phyloP scores from a whole-genome alignment of 2,888 invertebrate genomes.

The Sericinus montela region DNA sequence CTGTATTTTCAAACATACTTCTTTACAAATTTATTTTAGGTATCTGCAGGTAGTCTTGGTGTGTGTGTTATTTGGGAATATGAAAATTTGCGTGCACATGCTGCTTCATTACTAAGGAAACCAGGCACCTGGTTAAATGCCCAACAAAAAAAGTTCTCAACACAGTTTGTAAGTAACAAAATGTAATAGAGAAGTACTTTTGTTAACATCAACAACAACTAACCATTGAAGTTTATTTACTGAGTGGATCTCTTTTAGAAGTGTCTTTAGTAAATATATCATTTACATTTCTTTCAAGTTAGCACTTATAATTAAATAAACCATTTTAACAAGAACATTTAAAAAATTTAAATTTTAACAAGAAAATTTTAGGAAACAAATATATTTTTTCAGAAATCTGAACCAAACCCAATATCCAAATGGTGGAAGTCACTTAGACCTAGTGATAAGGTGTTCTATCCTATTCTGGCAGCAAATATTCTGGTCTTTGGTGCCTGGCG shows the following conservation, averaged over 20 bases:
- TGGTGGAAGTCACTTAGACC: conserved; percentile 87
- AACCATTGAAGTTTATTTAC: too few relatives aligned
- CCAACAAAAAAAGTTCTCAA: conserved; percentile 52
- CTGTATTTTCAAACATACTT: too few relatives aligned
- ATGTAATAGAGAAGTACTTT: too few relatives aligned
- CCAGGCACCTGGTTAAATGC: conserved; percentile 75
- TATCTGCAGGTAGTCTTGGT: conserved; percentile 83
- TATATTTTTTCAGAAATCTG: conserved; percentile 45
- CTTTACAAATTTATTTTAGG: conserved; percentile 54
- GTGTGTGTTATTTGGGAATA: conserved; percentile 94
- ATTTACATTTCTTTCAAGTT: too few relatives aligned
- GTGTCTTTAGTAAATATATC: too few relatives aligned
- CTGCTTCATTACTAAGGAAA: conserved; percentile 69
- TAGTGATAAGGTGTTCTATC: conserved; percentile 88
- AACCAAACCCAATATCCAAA: conserved; percentile 61
- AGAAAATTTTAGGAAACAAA: too few relatives aligned
- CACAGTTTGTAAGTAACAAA: conserved; percentile 42
- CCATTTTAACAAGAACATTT: too few relatives aligned
- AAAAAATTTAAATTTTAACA: neutral
- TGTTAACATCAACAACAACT: too few relatives aligned
- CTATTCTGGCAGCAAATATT: conserved; percentile 88
- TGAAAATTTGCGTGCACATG: conserved; percentile 82
- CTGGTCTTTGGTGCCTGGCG: conserved; percentile 91
- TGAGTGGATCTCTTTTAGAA: too few relatives aligned
- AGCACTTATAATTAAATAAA: too few relatives aligned